Conservation (phyloP, 2,113 vertebrate genomes). For the Cynoglossus semilaevis region DNA sequence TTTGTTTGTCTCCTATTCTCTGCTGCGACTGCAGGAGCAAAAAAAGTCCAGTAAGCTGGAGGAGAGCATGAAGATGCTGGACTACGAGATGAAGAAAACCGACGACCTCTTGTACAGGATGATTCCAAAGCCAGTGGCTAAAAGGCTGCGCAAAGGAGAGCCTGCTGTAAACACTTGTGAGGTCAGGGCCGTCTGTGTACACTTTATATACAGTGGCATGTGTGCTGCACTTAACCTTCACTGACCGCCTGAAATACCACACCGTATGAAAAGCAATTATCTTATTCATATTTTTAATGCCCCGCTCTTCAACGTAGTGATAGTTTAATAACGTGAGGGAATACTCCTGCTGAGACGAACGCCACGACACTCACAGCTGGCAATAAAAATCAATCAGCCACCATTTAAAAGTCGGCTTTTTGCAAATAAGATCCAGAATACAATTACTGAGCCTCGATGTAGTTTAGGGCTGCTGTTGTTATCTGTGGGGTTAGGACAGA, state of each 20-base stretch:
- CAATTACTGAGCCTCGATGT: no score
- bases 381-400: no score
- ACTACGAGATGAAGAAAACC: slow-evolving; percentile 81
- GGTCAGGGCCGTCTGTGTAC: slow-evolving; percentile 48
- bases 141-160: slow-evolving; percentile 76
- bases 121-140: slow-evolving; percentile 79
- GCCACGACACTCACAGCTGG: no score
- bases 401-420: no score
- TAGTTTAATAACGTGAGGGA: no score
- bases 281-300: no score
- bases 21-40: slow-evolving; percentile 64
- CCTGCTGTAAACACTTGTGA: slow-evolving; percentile 79
- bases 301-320: neutral
- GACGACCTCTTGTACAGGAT: slow-evolving; percentile 79
- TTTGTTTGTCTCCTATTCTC: slow-evolving; percentile 5
- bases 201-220: neutral
- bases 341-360: no score
- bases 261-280: no score
- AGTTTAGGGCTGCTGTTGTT: no score
- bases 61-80: slow-evolving; percentile 80
- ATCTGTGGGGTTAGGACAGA: no score
- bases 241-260: neutral
- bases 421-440: no score
- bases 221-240: neutral
- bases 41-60: slow-evolving; percentile 77